phyloP scores from a whole-genome alignment of 2,888 invertebrate genomes.

The Drosophila ustulata region DNA sequence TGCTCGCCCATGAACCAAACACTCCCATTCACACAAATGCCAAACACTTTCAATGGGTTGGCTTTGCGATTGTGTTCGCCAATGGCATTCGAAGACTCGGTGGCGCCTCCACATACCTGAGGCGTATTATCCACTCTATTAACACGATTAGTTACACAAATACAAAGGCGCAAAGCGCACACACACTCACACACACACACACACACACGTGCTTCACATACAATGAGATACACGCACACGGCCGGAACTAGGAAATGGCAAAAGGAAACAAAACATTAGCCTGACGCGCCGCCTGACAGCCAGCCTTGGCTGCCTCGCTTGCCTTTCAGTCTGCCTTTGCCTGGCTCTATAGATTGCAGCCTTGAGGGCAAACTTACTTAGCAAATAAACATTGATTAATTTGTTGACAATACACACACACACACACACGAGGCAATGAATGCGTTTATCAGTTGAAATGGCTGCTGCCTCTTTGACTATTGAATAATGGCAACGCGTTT shows the following conservation, averaged over 20 bases:
- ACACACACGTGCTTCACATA: slow-evolving; percentile 16
- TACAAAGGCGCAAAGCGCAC: slow-evolving; percentile 70
- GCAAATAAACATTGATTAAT: slow-evolving; percentile 84
- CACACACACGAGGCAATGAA: slow-evolving; percentile 25
- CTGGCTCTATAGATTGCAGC: slow-evolving; percentile 54
- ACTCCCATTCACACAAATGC: too few species aligned
- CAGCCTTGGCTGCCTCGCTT: slow-evolving; percentile 3
- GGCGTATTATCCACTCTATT: slow-evolving; percentile 81
- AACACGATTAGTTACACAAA: slow-evolving; percentile 82
- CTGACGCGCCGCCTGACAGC: slow-evolving; percentile 41
- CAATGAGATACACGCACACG: slow-evolving; percentile 25
- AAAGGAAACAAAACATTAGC: slow-evolving; percentile 76
- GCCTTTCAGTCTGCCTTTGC: slow-evolving; percentile 13
- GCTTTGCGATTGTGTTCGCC: slow-evolving; percentile 48
- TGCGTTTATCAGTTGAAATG: slow-evolving; percentile 47
- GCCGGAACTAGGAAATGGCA: slow-evolving; percentile 70
- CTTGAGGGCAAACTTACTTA: slow-evolving; percentile 79
- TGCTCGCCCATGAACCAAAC: slow-evolving; percentile 23
- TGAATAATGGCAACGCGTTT: slow-evolving; percentile 70
- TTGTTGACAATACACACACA: slow-evolving; percentile 79
- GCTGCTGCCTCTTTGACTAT: slow-evolving; percentile 60
- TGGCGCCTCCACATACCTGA: slow-evolving; percentile 72
- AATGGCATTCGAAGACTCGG: slow-evolving; percentile 57
- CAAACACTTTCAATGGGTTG: slow-evolving; percentile 60
- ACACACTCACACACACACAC: slow-evolving; percentile 36